Percentiles rank a stretch among this genome's conserved stretches.
Conservation (phyloP, 2,113 vertebrate species). For the Salvelinus namaycush region DNA sequence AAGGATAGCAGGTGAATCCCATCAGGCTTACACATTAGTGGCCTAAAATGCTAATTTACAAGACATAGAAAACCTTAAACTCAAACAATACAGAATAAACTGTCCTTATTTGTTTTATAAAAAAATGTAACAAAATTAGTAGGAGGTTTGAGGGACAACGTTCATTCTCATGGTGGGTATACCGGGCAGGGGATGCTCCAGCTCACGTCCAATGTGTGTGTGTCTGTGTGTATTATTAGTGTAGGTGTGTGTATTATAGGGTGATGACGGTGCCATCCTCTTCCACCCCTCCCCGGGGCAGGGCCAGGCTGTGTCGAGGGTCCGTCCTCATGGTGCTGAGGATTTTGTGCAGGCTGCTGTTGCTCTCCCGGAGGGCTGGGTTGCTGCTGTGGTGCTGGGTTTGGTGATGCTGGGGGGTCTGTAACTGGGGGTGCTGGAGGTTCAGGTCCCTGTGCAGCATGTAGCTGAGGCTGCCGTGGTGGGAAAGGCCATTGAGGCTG, state of each 20-base stretch:
- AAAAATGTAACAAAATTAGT: constrained; percentile 40
- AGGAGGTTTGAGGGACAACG: constrained; percentile 46
- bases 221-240: constrained; percentile 70
- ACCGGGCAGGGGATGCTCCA: constrained; percentile 45
- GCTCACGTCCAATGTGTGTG: constrained; percentile 48
- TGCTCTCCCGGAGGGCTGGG: constrained; percentile 83
- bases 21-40: constrained; percentile 62
- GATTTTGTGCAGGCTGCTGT: constrained; percentile 89
- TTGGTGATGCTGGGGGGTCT: constrained; percentile 57
- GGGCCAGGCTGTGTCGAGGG: constrained; percentile 89
- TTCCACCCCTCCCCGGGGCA: constrained; percentile 91
- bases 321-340: constrained; percentile 91
- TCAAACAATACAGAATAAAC: constrained; percentile 48
- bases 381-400: constrained; percentile 73
- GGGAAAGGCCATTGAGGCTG: constrained; percentile 79
- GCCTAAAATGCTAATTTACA: constrained; percentile 50
- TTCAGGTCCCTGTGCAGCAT: constrained; percentile 84
- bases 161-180: constrained; percentile 33
- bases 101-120: constrained; percentile 31
- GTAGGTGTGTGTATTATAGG: constrained; percentile 76
- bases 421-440: constrained; percentile 71
- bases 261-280: constrained; percentile 97
- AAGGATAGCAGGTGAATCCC: constrained; percentile 45
- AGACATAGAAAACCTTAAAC: constrained; percentile 48
- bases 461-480: constrained; percentile 76